Base-by-base conservation (phyloP, 2,797 vertebrate genomes). In the Lutra lutra region DNA sequence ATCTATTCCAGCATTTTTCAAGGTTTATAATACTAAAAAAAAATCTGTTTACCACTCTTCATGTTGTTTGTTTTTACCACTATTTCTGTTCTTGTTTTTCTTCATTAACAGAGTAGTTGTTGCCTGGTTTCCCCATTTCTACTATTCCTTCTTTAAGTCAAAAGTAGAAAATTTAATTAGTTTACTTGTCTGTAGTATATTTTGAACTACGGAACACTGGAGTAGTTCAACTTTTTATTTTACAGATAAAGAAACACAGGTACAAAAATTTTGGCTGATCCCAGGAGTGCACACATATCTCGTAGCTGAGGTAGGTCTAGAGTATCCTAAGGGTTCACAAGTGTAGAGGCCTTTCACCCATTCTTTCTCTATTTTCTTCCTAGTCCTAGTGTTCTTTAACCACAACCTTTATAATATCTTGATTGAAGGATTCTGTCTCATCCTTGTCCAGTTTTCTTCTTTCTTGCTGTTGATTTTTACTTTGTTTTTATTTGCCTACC, bases 71-170 rank as follows among this genome's bases (percentile, higher is more conserved):
- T 58, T 58, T 58, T 25, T 58, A 58, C 4, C 56, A 23, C 23
- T 58, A 72, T 77, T 95, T 95, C 11, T 87, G 18, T 79, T 86
- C 20, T 43, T 72, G 1, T 70, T 73, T 92, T 90, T 17, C 48
- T 90, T 89, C 32, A 23, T 5, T 21, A 90, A 60, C 68, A 48
- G 38, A 48, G 14, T 85, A 12, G 89, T 86, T 78, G 1, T 84
- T 23, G 11, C 27, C 60, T 80, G 7, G 14, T 93, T 87, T 60
- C 15, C 2, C 4, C 5, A 86, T 7, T 46, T 62, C 23, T 23
- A 2, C 21, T 75, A 15, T 77, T 11, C 7, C 4, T 40, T 95
- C 23, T 86, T 88, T 78, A 95, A 21, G 12, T 91, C 23, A 89
- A 38, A 13, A 82, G 43, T 73, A 46, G 18, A 54, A 1, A 64